Evolutionary conservation across 1,140 invertebrate genomes (phyloP).

Genomic region (Ostrea denselamellosa): DNA sequence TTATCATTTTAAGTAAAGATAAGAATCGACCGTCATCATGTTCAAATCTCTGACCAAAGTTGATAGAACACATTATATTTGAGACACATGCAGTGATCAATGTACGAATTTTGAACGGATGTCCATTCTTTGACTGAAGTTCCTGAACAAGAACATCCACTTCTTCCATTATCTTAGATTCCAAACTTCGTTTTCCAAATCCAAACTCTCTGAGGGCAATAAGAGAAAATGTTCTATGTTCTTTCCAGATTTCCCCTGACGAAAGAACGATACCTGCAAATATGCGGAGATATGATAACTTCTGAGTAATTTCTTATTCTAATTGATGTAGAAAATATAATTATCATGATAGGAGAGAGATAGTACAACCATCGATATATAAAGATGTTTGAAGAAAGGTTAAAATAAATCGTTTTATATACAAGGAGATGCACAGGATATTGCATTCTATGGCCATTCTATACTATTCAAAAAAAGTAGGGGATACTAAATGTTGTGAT

Average conservation of each 20-base stretch:
- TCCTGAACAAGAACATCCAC: slow-evolving; percentile 40
- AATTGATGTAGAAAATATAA: no score
- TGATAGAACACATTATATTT: slow-evolving; percentile 62
- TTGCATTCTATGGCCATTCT: no score
- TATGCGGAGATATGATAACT: background rate
- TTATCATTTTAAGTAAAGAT: slow-evolving; percentile 21
- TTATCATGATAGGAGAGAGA: no score
- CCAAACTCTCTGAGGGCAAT: slow-evolving; percentile 86
- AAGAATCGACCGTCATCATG: slow-evolving; percentile 76
- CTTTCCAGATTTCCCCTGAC: slow-evolving; percentile 84
- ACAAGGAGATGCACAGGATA: no score
- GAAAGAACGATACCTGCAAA: slow-evolving; percentile 38
- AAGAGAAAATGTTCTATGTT: slow-evolving; percentile 86
- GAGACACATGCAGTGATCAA: slow-evolving; percentile 51
- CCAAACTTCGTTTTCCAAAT: slow-evolving; percentile 87
- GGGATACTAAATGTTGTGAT: no score
- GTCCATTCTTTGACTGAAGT: slow-evolving; percentile 41
- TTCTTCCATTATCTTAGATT: slow-evolving; percentile 82
- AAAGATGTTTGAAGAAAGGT: no score
- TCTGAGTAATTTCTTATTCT: no score
- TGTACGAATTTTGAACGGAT: slow-evolving; percentile 44
- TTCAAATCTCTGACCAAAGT: slow-evolving; percentile 67
- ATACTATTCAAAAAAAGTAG: no score
- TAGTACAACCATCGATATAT: no score
- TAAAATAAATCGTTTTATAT: no score